Conservation (phyloP, 2,888 invertebrate species). For the Agrypnus murinus region DNA sequence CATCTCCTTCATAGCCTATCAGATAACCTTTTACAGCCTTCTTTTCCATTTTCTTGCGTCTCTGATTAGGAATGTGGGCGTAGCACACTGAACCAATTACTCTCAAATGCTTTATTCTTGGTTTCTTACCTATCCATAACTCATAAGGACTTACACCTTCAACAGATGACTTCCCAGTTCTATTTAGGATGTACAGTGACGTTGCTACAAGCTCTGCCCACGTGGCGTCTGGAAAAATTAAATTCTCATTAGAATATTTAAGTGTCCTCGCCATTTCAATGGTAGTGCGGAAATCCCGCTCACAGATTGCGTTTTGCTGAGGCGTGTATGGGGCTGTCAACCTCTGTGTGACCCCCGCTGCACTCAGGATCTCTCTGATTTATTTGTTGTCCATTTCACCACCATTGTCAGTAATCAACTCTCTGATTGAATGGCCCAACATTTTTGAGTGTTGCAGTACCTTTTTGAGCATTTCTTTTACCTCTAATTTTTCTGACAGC, state of each 20-base stretch:
- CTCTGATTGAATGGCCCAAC: too few relatives aligned
- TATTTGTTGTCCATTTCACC: slow-evolving; percentile 2
- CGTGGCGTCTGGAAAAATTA: background rate
- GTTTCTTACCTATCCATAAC: slow-evolving; percentile 12
- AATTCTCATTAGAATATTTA: too few relatives aligned
- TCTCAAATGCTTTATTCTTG: slow-evolving; percentile 14
- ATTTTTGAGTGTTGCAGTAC: too few relatives aligned
- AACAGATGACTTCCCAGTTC: background rate
- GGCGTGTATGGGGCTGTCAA: too few relatives aligned
- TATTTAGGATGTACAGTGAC: too few relatives aligned
- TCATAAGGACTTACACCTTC: slow-evolving; percentile 12
- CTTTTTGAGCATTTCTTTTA: background rate
- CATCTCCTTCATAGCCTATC: background rate
- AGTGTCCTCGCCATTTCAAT: too few relatives aligned
- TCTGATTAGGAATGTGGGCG: background rate
- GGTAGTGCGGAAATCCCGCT: too few relatives aligned
- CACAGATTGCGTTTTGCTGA: too few relatives aligned
- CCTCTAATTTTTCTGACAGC: background rate
- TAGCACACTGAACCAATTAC: background rate
- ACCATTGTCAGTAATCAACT: slow-evolving; percentile 2
- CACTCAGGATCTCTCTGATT: too few relatives aligned
- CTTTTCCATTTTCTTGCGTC: slow-evolving; percentile 7
- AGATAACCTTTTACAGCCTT: background rate
- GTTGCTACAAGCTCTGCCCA: too few relatives aligned
- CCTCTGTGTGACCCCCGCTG: too few relatives aligned